Evolutionary conservation across 2,113 vertebrate genomes (phyloP).

Genomic region (Microcebus murinus): DNA sequence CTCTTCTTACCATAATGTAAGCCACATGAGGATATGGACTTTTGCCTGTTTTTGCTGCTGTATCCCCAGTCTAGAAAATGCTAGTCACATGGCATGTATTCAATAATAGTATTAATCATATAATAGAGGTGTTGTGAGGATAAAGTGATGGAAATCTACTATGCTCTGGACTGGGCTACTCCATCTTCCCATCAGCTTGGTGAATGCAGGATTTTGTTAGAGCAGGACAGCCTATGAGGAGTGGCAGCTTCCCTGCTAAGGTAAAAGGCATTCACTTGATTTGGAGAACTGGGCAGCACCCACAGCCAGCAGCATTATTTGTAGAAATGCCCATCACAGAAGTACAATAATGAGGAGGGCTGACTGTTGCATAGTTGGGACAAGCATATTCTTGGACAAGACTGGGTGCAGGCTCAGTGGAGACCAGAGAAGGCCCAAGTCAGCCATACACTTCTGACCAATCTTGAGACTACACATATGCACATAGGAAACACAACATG

Average conservation of each 20-base stretch:
- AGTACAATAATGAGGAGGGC: background rate
- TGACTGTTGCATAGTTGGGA: background rate
- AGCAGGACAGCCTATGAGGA: background rate
- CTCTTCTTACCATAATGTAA: conserved; percentile 3
- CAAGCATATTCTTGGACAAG: background rate
- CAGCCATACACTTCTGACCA: background rate
- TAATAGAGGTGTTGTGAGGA: background rate
- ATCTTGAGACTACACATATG: background rate
- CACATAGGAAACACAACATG: background rate
- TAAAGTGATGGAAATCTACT: background rate
- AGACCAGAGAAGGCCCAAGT: background rate
- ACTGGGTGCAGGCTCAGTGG: background rate
- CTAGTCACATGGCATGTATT: background rate
- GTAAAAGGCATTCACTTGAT: background rate
- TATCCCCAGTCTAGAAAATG: background rate
- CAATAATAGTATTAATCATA: background rate
- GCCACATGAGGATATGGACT: background rate
- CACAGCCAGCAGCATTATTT: background rate
- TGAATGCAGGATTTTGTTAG: background rate
- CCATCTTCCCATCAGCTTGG: background rate
- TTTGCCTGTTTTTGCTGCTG: background rate
- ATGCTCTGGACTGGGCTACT: background rate
- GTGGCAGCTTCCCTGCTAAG: background rate
- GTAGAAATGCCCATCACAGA: background rate
- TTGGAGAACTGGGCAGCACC: background rate